Percentiles rank a stretch among this genome's conserved stretches.
Conservation (phyloP, 2,888 invertebrate genomes). For the Ophioninae sp. region DNA sequence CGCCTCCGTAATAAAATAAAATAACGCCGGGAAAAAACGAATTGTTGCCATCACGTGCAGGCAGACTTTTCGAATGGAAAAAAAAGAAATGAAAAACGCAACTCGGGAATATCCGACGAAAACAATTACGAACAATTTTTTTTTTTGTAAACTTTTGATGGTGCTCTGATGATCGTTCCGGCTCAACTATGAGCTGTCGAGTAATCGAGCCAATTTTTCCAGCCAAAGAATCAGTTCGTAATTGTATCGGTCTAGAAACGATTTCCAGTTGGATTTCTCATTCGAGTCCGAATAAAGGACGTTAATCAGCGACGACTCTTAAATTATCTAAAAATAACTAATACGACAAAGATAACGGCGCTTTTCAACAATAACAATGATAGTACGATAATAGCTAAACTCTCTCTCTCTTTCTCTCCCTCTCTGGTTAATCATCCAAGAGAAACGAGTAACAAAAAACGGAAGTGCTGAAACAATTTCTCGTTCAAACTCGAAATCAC, state of each 20-base stretch:
- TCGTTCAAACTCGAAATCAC: not conserved
- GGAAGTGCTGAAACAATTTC: not conserved
- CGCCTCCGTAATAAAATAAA: slow-evolving; percentile 39
- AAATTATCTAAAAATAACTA: slow-evolving; percentile 38
- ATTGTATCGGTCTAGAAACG: not conserved
- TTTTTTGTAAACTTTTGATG: not conserved
- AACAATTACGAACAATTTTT: not conserved
- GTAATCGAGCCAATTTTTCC: not conserved
- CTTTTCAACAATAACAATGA: slow-evolving; percentile 62
- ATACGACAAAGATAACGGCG: slow-evolving; percentile 53
- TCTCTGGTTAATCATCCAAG: not conserved
- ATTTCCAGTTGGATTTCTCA: slow-evolving; percentile 2
- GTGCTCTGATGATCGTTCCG: too few species aligned
- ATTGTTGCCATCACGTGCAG: not conserved
- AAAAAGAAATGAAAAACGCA: slow-evolving; percentile 1
- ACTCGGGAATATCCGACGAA: not conserved
- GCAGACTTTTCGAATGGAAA: slow-evolving; percentile 14
- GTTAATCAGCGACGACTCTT: slow-evolving; percentile 22
- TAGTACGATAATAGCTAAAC: slow-evolving; percentile 45
- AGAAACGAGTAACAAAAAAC: not conserved
- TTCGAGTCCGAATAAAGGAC: not conserved
- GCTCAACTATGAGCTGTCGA: not conserved
- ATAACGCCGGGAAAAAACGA: slow-evolving; percentile 30
- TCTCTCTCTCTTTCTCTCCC: slow-evolving; percentile 19
- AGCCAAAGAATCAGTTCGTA: not conserved